Percentiles rank a stretch among this genome's conserved stretches.
These are phyloP conservation scores for Tigriopus californicus DNA, from an alignment of 2,888 invertebrate species.

Conservation along the genomic window DNA sequence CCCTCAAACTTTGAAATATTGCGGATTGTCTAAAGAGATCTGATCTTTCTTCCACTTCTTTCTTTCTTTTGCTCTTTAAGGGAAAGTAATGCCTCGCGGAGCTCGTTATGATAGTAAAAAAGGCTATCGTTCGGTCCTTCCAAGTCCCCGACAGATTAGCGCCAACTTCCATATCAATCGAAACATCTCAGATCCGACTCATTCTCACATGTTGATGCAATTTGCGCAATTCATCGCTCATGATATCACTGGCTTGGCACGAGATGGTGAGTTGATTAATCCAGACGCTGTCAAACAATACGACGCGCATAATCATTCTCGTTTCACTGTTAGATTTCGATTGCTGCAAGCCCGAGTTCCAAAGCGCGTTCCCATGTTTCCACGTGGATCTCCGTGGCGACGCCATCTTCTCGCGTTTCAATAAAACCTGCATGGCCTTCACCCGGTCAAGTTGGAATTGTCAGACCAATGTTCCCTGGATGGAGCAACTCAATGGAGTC, in stretches of 20 bases:
- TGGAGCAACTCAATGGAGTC: constrained; percentile 2
- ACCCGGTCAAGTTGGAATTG: constrained; percentile 5
- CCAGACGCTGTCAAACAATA: not conserved
- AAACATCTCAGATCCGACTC: not conserved
- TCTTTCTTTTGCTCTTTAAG: not conserved
- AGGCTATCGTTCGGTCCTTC: constrained; percentile 5
- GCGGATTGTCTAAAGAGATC: too few relatives aligned
- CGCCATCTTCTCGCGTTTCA: not conserved
- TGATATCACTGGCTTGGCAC: not conserved
- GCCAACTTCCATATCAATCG: not conserved
- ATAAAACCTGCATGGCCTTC: constrained; percentile 9
- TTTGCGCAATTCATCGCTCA: constrained; percentile 10
- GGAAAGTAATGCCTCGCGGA: not conserved
- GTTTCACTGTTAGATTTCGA: not conserved
- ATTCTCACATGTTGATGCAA: constrained; percentile 6
- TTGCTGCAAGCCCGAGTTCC: not conserved
- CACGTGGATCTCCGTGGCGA: constrained; percentile 5
- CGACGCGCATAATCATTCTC: not conserved
- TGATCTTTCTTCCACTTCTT: not conserved
- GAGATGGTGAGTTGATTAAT: not conserved
- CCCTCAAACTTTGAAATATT: too few relatives aligned
- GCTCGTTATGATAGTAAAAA: not conserved
- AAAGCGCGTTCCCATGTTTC: constrained; percentile 1
- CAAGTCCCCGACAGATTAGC: constrained; percentile 3
- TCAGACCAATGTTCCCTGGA: not conserved